phyloP scores from a whole-genome alignment of 2,888 invertebrate species.

The Drosophila limbata region DNA sequence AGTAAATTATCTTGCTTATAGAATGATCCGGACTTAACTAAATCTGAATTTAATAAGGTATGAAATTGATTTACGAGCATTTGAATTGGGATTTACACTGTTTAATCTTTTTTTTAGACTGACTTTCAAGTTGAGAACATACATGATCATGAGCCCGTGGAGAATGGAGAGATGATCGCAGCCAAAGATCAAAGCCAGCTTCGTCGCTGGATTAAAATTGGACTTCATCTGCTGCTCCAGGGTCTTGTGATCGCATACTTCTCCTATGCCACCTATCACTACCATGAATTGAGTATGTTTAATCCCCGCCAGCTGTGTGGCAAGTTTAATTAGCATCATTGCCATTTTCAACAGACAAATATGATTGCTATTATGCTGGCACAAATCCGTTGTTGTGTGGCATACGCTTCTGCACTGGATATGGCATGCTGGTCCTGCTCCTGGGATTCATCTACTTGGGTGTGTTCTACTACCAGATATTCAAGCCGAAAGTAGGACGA shows the following conservation, averaged over 20 bases:
- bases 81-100: too few species aligned
- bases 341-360: constrained; percentile 24
- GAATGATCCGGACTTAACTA: constrained; percentile 30
- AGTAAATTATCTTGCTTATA: constrained; percentile 13
- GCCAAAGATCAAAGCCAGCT: background rate
- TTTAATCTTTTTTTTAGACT: constrained; percentile 41
- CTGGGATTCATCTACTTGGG: constrained; percentile 87
- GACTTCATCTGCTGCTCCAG: constrained; percentile 64
- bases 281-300: constrained; percentile 76
- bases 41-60: constrained; percentile 50
- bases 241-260: constrained; percentile 79
- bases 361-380: constrained; percentile 45
- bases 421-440: constrained; percentile 90
- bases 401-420: constrained; percentile 88
- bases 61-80: background rate
- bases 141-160: constrained; percentile 15
- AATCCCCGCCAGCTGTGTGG: background rate
- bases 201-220: constrained; percentile 46
- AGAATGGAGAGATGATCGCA: background rate
- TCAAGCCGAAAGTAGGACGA: constrained; percentile 87
- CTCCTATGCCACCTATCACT: constrained; percentile 83
- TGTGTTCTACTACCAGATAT: constrained; percentile 88
- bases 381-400: constrained; percentile 62
- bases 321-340: background rate
- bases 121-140: constrained; percentile 58